Evolutionary conservation across 2,888 invertebrate genomes (phyloP).

Genomic region (Trissolcus brochymenae): DNA sequence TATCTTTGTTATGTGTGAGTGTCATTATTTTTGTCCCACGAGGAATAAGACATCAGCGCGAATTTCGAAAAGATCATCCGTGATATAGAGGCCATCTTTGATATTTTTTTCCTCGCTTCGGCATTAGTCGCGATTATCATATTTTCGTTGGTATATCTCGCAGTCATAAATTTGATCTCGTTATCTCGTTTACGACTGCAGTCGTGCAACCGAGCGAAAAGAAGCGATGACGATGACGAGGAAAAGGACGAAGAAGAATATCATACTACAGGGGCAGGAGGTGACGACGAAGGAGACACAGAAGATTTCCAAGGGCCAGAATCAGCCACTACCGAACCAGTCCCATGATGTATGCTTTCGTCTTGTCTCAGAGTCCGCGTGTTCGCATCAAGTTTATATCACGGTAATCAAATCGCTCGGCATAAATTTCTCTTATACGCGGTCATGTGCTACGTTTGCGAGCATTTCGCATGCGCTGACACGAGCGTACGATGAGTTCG

Average conservation of each 20-base stretch:
- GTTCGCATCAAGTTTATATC: constrained; percentile 75
- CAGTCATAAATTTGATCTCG: constrained; percentile 76
- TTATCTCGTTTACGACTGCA: constrained; percentile 75
- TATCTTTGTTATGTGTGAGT: constrained; percentile 39
- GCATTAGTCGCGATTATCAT: constrained; percentile 75
- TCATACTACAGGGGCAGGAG: constrained; percentile 58
- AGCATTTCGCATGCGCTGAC: constrained; percentile 58
- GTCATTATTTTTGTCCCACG: constrained; percentile 47
- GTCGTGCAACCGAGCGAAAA: constrained; percentile 63
- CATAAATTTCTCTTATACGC: constrained; percentile 71
- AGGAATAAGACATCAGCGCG: constrained; percentile 53
- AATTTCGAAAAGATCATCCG: constrained; percentile 50
- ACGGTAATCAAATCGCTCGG: constrained; percentile 75
- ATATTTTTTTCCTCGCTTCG: constrained; percentile 64
- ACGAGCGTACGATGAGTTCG: constrained; percentile 55
- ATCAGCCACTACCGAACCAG: constrained; percentile 66
- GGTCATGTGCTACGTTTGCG: constrained; percentile 66
- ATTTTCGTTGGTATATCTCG: constrained; percentile 73
- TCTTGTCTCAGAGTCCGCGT: constrained; percentile 72
- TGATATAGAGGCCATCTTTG: constrained; percentile 55
- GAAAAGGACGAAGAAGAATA: constrained; percentile 55
- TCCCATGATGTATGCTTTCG: constrained; percentile 74
- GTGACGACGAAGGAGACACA: constrained; percentile 56
- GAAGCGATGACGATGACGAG: constrained; percentile 59
- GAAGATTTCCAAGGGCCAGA: constrained; percentile 57